These are phyloP conservation scores for Drosophila prolongata DNA, from an alignment of 2,888 invertebrate species.

Conservation along the genomic window DNA sequence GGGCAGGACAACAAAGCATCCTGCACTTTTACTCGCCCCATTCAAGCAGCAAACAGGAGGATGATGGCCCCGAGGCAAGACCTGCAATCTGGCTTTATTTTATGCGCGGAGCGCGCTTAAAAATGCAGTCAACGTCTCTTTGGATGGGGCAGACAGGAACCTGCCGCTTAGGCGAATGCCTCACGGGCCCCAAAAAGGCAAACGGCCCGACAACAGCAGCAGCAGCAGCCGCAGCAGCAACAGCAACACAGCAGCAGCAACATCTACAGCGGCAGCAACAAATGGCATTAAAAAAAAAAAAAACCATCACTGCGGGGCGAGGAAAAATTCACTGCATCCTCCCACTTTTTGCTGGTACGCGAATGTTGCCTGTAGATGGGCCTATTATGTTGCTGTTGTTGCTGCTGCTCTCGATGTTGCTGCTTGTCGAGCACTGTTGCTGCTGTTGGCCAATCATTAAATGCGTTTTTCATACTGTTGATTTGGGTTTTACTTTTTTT, in stretches of 20 bases:
- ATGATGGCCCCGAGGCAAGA: conserved; percentile 50
- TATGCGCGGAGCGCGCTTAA: conserved; percentile 77
- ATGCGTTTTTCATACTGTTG: conserved; percentile 71
- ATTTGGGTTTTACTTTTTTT: conserved; percentile 25
- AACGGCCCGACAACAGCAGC: conserved; percentile 72
- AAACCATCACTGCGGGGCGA: conserved; percentile 49
- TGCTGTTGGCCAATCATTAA: conserved; percentile 74
- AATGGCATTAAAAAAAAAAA: conserved; percentile 47
- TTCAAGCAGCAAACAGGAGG: conserved; percentile 57
- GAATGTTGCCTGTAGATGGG: conserved; percentile 49
- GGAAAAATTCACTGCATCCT: conserved; percentile 82
- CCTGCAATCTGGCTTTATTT: conserved; percentile 78
- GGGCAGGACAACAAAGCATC: conserved; percentile 78
- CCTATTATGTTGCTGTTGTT: conserved; percentile 54
- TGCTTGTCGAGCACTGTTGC: conserved; percentile 60
- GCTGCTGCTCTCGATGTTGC: conserved; percentile 54
- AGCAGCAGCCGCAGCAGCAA: conserved; percentile 32
- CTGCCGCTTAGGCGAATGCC: conserved; percentile 80
- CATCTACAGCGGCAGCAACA: conserved; percentile 41
- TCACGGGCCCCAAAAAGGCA: conserved; percentile 79
- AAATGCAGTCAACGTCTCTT: conserved; percentile 76
- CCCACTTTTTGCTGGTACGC: conserved; percentile 80
- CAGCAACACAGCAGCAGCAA: conserved; percentile 34
- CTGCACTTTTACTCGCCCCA: conserved; percentile 79
- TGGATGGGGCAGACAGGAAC: conserved; percentile 70